Evolutionary conservation across 2,113 vertebrate genomes (phyloP).

Genomic region (Tupaia tana): DNA sequence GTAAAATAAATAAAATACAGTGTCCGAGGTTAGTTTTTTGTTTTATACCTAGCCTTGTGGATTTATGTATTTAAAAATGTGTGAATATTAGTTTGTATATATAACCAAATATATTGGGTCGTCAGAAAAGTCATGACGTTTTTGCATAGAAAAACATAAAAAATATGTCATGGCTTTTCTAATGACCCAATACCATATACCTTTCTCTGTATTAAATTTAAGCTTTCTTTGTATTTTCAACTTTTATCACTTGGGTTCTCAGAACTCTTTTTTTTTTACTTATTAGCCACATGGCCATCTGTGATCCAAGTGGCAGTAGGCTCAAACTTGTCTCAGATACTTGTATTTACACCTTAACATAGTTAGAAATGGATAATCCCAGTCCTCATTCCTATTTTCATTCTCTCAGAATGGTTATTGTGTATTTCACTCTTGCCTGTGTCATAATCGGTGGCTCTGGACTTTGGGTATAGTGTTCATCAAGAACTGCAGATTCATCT

Average conservation of each 20-base stretch:
- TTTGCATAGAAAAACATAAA: no score
- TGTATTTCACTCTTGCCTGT: not conserved
- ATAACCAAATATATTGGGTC: no score
- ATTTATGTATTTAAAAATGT: not conserved
- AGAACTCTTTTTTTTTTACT: not conserved
- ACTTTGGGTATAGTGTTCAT: not conserved
- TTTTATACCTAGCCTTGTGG: not conserved
- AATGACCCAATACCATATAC: not conserved
- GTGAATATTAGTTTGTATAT: not conserved
- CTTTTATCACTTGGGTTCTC: not conserved
- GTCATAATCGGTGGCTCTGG: not conserved
- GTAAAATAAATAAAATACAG: not conserved
- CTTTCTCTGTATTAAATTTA: not conserved
- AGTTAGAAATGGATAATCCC: fast-evolving
- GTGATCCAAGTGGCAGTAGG: no score
- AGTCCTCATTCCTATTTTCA: not conserved
- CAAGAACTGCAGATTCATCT: not conserved
- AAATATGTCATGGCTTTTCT: no score
- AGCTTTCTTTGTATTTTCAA: not conserved
- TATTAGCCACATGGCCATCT: not conserved
- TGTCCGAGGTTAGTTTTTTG: not conserved
- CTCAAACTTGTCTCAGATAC: not conserved
- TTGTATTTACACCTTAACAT: not conserved
- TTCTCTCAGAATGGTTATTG: not conserved
- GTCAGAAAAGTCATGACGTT: no score